Conservation (phyloP, 2,797 vertebrate species). For the Eutrigla gurnardus region DNA sequence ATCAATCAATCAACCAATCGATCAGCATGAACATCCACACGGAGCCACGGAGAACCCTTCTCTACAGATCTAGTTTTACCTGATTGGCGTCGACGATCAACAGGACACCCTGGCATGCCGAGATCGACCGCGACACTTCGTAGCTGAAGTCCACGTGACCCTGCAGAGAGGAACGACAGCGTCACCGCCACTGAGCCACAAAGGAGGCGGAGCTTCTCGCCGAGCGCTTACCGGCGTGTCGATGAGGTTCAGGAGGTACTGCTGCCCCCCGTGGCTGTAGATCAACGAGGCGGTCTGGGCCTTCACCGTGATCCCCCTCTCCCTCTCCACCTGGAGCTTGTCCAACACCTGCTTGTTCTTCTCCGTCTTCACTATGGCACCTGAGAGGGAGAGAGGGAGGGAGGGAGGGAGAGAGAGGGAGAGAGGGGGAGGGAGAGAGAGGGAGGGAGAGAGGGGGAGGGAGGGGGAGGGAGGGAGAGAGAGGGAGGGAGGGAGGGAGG, state of each 20-base stretch:
- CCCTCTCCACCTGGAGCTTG: slow-evolving; percentile 96
- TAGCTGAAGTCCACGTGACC: slow-evolving; percentile 99
- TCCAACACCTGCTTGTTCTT: slow-evolving; percentile 96
- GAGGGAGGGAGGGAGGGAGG: background rate
- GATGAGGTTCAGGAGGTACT: slow-evolving; percentile 96
- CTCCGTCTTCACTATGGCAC: slow-evolving; percentile 91
- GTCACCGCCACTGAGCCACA: too few relatives aligned
- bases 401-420: background rate
- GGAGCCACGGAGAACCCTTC: background rate
- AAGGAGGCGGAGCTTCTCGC: background rate
- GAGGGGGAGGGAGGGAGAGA: background rate
- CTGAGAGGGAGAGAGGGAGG: slow-evolving; percentile 68
- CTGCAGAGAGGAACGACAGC: slow-evolving; percentile 70
- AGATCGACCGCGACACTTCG: slow-evolving; percentile 95
- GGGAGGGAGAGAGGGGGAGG: background rate
- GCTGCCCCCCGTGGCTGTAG: slow-evolving; percentile 86
- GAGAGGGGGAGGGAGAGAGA: background rate
- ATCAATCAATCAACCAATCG: too few relatives aligned
- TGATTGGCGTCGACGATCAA: slow-evolving; percentile 97
- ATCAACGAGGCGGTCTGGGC: slow-evolving; percentile 96
- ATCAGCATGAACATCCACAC: background rate
- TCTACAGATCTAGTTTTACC: slow-evolving; percentile 73
- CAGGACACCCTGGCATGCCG: slow-evolving; percentile 96
- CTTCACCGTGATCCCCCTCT: slow-evolving; percentile 98
- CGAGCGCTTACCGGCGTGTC: slow-evolving; percentile 92